A percentile compares a stretch with the other conserved stretches of the same genome.
phyloP scores from a whole-genome alignment of 2,113 vertebrate species.

The Gasterosteus nipponicus region DNA sequence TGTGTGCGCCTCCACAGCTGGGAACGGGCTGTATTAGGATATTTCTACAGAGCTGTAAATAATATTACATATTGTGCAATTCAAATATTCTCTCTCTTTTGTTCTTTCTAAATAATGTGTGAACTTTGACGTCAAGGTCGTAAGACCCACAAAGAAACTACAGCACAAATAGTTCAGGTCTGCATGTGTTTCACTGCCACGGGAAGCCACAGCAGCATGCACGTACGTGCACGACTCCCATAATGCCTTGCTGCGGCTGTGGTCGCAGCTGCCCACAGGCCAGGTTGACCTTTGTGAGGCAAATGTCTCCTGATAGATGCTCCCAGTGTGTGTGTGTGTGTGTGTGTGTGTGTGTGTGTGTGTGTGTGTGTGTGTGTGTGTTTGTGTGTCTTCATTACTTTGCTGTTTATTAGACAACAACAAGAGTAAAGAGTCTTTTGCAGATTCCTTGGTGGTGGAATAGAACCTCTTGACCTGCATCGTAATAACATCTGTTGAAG shows the following conservation, averaged over 20 bases:
- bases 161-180: background rate
- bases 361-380: constrained; percentile 6
- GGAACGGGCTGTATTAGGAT: background rate
- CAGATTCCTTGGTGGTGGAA: too few relatives aligned
- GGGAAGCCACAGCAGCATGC: too few relatives aligned
- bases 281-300: constrained; percentile 71
- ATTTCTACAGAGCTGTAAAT: background rate
- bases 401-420: too few relatives aligned
- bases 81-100: background rate
- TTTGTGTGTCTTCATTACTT: background rate
- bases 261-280: constrained; percentile 62
- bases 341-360: constrained; percentile 13
- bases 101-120: background rate
- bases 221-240: constrained; percentile 31
- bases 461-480: too few relatives aligned
- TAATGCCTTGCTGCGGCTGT: constrained; percentile 60
- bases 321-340: constrained; percentile 24
- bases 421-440: too few relatives aligned
- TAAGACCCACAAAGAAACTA: background rate
- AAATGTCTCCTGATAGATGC: constrained; percentile 71
- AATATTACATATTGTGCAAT: background rate
- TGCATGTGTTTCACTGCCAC: background rate
- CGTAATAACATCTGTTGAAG: too few relatives aligned
- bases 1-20: background rate
- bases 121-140: background rate